phyloP scores from a whole-genome alignment of 2,888 invertebrate genomes.

The Notodonta dromedarius region DNA sequence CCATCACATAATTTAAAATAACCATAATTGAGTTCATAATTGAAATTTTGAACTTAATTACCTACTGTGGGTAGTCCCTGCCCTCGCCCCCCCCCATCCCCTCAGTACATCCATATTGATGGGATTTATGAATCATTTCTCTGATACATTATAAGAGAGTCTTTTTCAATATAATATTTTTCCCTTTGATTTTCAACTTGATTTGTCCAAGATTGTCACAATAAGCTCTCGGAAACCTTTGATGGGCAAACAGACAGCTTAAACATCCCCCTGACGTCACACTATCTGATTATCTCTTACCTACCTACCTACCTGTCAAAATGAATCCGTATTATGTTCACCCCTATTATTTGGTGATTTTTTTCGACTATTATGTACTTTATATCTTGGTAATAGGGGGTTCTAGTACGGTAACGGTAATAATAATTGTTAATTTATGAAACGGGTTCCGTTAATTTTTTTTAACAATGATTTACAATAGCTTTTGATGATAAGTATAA shows the following conservation, averaged over 20 bases:
- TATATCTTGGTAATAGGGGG: slow-evolving; percentile 18
- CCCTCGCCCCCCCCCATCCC: no score
- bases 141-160: no score
- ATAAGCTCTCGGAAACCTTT: slow-evolving; percentile 51
- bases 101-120: no score
- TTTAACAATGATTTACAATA: no score
- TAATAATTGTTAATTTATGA: not conserved
- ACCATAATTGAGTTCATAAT: no score
- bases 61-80: no score
- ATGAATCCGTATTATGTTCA: slow-evolving; percentile 57
- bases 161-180: slow-evolving; percentile 1
- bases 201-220: slow-evolving; percentile 27
- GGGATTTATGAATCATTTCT: no score
- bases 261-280: slow-evolving; percentile 57
- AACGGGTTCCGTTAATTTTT: slow-evolving; percentile 2
- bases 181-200: slow-evolving; percentile 31
- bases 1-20: no score
- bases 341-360: slow-evolving; percentile 31
- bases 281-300: slow-evolving; percentile 69
- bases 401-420: not conserved
- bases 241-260: slow-evolving; percentile 52
- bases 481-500: no score
- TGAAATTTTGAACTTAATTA: no score
- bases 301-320: slow-evolving; percentile 56
- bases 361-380: slow-evolving; percentile 13